These are phyloP conservation scores for Musca domestica DNA, from an alignment of 1,140 invertebrate genomes.

Conservation along the genomic window DNA sequence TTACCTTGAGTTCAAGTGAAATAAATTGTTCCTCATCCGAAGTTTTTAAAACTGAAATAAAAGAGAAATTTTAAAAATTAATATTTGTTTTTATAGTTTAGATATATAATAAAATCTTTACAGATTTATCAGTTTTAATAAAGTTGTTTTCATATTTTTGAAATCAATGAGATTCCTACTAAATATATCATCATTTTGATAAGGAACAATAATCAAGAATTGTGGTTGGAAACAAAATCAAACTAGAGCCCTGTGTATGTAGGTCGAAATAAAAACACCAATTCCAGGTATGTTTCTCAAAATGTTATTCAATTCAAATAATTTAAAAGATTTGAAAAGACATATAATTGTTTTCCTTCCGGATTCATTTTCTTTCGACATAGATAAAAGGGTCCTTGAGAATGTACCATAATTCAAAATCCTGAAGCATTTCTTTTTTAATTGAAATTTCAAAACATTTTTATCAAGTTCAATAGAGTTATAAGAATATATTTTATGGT, in stretches of 20 bases:
- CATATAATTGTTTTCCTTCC: neutral
- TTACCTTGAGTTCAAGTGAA: no score
- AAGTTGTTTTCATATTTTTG: slow-evolving; percentile 21
- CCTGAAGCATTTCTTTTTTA: no score
- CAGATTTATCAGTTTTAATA: neutral
- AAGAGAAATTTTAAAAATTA: neutral
- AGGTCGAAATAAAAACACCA: neutral
- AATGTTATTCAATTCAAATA: neutral
- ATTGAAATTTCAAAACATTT: no score
- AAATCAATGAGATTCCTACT: slow-evolving; percentile 25
- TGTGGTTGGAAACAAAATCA: neutral
- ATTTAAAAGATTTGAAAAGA: neutral
- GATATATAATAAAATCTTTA: neutral
- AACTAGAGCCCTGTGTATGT: neutral
- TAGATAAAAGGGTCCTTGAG: no score
- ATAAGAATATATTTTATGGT: no score
- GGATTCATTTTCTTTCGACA: no score
- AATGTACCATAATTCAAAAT: no score
- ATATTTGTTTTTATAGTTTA: neutral
- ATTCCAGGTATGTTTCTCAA: neutral
- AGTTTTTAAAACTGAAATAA: neutral
- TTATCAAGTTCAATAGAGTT: no score
- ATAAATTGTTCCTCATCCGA: no score
- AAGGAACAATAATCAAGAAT: neutral
- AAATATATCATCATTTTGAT: slow-evolving; percentile 15